Evolutionary conservation across 2,888 invertebrate genomes (phyloP), one percentile per base, ranked within the genome.

Genomic region (Drosophila robusta): DNA sequence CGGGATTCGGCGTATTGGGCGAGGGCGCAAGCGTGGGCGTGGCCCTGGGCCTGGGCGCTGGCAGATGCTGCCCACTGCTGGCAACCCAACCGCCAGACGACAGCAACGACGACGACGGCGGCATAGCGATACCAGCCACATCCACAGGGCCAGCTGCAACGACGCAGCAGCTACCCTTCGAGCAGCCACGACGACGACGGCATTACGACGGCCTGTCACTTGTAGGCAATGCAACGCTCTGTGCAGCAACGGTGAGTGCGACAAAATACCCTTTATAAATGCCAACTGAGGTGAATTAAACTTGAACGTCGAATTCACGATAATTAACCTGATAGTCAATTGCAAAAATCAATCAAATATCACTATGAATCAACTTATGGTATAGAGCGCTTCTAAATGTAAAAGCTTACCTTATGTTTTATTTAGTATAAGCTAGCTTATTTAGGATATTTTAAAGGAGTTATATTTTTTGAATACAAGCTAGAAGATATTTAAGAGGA

Each of bases 221-320:
- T 90, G 90, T 92, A 90, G 92, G 92, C 92, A 87, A 92, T 92
- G 92, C 92, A 91, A 91, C 92, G 92, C 83, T 90, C 90, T 90
- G 90, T 88, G 91, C 90, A 90, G 90, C 91, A 90, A 92, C 87
- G 90, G 92, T 92, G 77, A 92, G 92, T 92, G 76, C 22, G 8
- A 9, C 32, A 3, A 1, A 44, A 32, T 5, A 3, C 8, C 1
- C 8, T 8, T 8, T 8, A 29, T 38, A 12, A 32, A 36, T 41
- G 41, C 9, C 9, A 4, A 11, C 16, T 16, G 14, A 8, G 3
- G 3, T 4, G 8, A n/a, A 9, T 12, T 6, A 0, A 4, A 5
- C 26, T 29, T 3, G 11, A 11, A 12, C 4, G 29, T 3, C 9
- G 4, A 11, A 4, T 34, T 34, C 12, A 1, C 8, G 7, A 7